phyloP scores from a whole-genome alignment of 2,113 vertebrate genomes.

The Pangasianodon hypophthalmus region DNA sequence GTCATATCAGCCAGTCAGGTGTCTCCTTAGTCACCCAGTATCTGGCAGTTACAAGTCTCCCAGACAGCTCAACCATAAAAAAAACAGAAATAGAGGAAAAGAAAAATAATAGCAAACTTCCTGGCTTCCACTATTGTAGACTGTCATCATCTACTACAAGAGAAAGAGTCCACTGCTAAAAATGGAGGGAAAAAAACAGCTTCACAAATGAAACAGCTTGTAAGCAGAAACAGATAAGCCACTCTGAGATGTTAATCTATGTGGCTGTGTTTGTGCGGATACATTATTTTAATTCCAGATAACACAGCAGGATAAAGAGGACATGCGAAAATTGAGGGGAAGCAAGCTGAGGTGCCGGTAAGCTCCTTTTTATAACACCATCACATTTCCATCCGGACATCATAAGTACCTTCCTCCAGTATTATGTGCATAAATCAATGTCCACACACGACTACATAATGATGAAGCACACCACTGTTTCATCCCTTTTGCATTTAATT shows the following conservation, averaged over 20 bases:
- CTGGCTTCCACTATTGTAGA: neutral
- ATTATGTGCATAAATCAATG: constrained; percentile 50
- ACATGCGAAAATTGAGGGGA: constrained; percentile 2
- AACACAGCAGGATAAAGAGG: constrained; percentile 17
- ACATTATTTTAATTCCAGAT: constrained; percentile 37
- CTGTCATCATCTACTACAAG: constrained; percentile 4
- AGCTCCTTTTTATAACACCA: constrained; percentile 32
- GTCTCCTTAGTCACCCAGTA: neutral
- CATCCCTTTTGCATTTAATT: constrained; percentile 37
- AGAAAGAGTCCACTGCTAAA: neutral
- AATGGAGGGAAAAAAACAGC: neutral
- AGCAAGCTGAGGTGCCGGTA: neutral
- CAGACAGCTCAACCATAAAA: constrained; percentile 14
- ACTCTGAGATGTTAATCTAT: constrained; percentile 28
- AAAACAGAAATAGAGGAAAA: neutral
- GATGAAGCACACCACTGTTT: constrained; percentile 28
- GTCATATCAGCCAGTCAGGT: constrained; percentile 1
- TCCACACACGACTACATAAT: constrained; percentile 37
- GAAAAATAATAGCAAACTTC: neutral
- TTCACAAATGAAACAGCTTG: constrained; percentile 10
- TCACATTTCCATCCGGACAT: neutral
- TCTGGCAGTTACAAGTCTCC: constrained; percentile 20
- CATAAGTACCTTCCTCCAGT: constrained; percentile 1
- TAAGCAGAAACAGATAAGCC: constrained; percentile 12
- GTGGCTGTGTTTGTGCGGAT: neutral